Base-by-base conservation (phyloP, 2,113 vertebrate species). In the Pogonocichla stellata region DNA sequence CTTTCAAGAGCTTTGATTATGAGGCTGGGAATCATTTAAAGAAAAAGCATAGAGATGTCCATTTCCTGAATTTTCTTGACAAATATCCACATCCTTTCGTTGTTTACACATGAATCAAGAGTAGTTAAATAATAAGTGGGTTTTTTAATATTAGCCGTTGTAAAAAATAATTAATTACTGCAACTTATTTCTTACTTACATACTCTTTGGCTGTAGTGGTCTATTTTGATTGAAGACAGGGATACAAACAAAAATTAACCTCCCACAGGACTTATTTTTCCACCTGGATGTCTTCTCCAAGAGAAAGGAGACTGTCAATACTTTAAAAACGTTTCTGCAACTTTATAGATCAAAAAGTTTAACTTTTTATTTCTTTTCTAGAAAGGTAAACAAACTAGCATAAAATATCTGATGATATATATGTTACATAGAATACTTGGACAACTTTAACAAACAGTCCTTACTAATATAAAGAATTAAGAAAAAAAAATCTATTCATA, bases 1-100 rank as follows among this genome's bases (percentile, higher is more conserved):
- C 90, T 96, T 94, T 36, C 61, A 73, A 82, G 42, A 88, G 29
- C 43, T 96, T 95, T 92, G 28, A 71, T 95, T 94, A 92, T 77
- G 45, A 89, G 31, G 14, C 34, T 94, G 48, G 34, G 51, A 93
- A 93, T 90, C 16, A 64, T 72, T 26, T 80, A 92, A 86, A 85
- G 61, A 80, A 91, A 48, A 11, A 51, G 26, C 33, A 10, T 17
- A 74, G 61, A 96, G 47, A 86, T 66, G 77, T 71, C 26, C 19
- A 89, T 43, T 24, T 75, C 62, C 45, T 80, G 85, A 89, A 48
- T 93, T 33, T 94, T 92, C 42, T 74, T 80, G 71, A 92, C 93
- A 70, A 91, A 66, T 71, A 74, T 47, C 53, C 51, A 62, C 42
- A 38, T 77, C 51, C 25, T 94, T 86, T 50, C 91, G 67, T 40